Base-by-base conservation (phyloP, 2,888 invertebrate genomes). In the Encarsia formosa region DNA sequence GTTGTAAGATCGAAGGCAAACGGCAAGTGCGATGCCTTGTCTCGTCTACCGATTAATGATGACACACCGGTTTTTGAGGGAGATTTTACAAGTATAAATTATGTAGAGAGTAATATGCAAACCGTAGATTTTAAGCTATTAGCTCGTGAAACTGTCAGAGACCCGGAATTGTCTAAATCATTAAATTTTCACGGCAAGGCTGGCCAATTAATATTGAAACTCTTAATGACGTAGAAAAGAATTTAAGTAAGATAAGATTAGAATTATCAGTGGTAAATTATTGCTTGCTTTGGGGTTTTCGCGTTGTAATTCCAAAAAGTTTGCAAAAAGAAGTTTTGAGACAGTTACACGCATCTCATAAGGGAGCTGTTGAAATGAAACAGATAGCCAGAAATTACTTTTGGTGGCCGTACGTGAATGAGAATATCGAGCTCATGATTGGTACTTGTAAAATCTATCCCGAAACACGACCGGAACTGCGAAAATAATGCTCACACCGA, bases 371-470 rank as follows among this genome's bases (percentile, higher is more conserved):
- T 4, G 48, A 51, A 31, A 54, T 47, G 37, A 51, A 54, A 39
- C 26, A 31, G 11, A 13, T 53, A 19, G 54, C 57, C 5, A 22
- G 56, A 29, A 49, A 37, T 22, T 51, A 51, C 26, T 42, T 49
- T n/a, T 59, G 54, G 52, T 58, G 54, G 58, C 56, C 50, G n/a
- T 13, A 42, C 13, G 16, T 59, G 2, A 51, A 51, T 23, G 15
- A 42, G n/a, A 48, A 52, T 26, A 54, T 54, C 3, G 40, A 56
- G 42, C 9, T 24, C 4, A n/a, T 49, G 9, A 34, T 32, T 9
- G 19, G 16, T 8, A 41, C 38, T 5, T 56, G 58, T 44, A 43
- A 46, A 11, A 19, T 48, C 22, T 56, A 52, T 22, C 9, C n/a
- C 6, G 15, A 19, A 32, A 13, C 15, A 13, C 13, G 22, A 20